These are phyloP conservation scores for Cerastis leucographa DNA, from an alignment of 2,888 invertebrate species.

Conservation along the genomic window DNA sequence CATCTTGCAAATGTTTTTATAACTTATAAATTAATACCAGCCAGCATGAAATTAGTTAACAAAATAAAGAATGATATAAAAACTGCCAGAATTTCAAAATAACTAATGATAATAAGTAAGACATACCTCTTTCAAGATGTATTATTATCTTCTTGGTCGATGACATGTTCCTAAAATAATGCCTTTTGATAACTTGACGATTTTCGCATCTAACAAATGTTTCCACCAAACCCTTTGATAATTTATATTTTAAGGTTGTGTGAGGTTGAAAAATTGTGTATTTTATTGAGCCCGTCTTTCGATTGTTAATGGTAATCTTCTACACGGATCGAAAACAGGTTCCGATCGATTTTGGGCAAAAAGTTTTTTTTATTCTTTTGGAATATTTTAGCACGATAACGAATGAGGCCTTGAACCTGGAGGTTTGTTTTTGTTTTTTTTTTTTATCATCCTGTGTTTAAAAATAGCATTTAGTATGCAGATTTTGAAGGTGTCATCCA, in stretches of 20 bases:
- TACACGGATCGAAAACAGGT: conserved; percentile 62
- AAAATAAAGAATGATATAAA: not conserved
- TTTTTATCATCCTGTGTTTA: conserved; percentile 29
- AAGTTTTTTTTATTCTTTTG: conserved; percentile 46
- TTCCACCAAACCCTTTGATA: conserved; percentile 44
- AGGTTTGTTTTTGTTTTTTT: conserved; percentile 33
- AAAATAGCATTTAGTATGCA: conserved; percentile 41
- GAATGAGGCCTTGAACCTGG: conserved; percentile 66
- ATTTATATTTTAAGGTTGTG: conserved; percentile 64
- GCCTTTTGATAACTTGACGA: conserved; percentile 50
- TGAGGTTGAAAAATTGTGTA: conserved; percentile 72
- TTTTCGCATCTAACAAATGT: conserved; percentile 50
- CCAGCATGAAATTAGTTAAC: not conserved
- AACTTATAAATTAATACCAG: not conserved
- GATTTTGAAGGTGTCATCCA: conserved; percentile 12
- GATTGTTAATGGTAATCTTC: conserved; percentile 69
- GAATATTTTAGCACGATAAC: conserved; percentile 54
- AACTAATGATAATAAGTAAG: conserved; percentile 26
- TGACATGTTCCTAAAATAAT: conserved; percentile 42
- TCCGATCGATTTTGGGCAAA: conserved; percentile 55
- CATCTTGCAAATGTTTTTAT: not conserved
- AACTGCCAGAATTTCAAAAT: not conserved
- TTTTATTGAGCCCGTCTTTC: conserved; percentile 68
- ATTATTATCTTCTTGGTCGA: conserved; percentile 13
- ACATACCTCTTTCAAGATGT: conserved; percentile 6